Evolutionary conservation across 2,888 invertebrate genomes (phyloP).

Genomic region (Agonopterix subpropinquella): DNA sequence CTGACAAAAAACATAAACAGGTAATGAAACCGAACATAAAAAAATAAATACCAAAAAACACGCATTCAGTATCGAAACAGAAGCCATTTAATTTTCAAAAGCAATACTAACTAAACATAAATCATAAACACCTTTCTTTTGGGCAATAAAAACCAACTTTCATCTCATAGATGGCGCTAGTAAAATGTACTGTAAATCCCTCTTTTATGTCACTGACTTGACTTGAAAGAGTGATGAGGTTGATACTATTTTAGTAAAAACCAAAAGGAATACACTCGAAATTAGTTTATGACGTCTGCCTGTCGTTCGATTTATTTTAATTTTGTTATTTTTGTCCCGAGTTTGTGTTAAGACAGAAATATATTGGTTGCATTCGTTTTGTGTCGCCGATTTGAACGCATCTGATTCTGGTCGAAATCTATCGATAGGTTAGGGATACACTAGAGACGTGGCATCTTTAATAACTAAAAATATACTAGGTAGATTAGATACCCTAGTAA

Average conservation of each 20-base stretch:
- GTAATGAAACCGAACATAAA: not conserved
- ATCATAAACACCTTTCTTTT: constrained; percentile 62
- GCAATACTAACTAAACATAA: constrained; percentile 49
- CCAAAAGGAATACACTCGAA: constrained; percentile 74
- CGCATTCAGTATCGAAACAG: constrained; percentile 28
- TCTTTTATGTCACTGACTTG: constrained; percentile 65
- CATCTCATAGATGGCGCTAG: constrained; percentile 67
- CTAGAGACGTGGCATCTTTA: no score
- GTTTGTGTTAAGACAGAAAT: no score
- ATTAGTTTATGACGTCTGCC: constrained; percentile 76
- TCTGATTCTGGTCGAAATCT: no score
- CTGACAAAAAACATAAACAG: no score
- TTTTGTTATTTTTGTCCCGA: constrained; percentile 63
- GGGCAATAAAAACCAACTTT: constrained; percentile 52
- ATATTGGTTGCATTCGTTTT: not conserved
- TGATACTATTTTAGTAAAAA: constrained; percentile 65
- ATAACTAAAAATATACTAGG: no score
- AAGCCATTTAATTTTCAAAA: constrained; percentile 48
- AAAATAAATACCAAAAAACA: constrained; percentile 16
- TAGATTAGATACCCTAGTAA: no score
- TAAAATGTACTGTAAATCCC: constrained; percentile 60
- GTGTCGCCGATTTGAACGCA: no score
- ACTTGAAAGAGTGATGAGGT: constrained; percentile 67
- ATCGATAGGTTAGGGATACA: no score
- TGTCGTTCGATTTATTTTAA: constrained; percentile 75